These are phyloP conservation scores for Galemys pyrenaicus DNA, from an alignment of 2,113 vertebrate species.

Conservation along the genomic window DNA sequence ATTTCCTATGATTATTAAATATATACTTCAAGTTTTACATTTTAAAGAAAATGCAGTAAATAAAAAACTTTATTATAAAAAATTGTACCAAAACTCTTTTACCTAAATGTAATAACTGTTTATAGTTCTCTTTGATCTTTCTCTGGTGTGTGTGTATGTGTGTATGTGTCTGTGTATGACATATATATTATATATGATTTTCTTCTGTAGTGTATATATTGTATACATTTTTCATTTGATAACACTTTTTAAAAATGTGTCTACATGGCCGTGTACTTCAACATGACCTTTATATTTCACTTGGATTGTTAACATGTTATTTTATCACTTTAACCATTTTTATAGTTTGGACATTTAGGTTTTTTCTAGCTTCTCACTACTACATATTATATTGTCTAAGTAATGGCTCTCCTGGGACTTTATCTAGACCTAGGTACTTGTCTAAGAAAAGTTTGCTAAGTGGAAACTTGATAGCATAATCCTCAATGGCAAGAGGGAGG, in stretches of 20 bases:
- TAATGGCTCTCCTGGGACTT: neutral
- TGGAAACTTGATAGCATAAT: neutral
- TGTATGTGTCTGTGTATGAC: too few species aligned
- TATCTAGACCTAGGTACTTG: neutral
- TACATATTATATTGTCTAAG: neutral
- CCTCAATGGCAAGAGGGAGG: neutral
- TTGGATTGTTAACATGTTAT: neutral
- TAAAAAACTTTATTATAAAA: neutral
- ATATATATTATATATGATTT: too few species aligned
- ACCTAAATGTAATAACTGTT: neutral
- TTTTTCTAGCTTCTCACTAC: neutral
- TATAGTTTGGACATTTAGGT: neutral
- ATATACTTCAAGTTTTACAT: neutral
- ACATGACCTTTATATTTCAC: neutral
- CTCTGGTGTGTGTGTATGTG: neutral
- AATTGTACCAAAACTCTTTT: neutral
- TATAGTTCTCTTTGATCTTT: neutral
- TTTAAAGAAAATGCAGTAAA: slow-evolving; percentile 25
- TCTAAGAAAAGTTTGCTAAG: slow-evolving; percentile 41
- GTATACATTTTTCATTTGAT: neutral
- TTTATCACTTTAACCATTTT: neutral
- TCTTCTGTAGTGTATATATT: neutral
- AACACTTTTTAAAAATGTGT: neutral
- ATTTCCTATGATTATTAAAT: neutral
- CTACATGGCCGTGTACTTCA: neutral